Conservation (phyloP, 1,140 invertebrate genomes). For the Daktulosphaira vitifoliae region DNA sequence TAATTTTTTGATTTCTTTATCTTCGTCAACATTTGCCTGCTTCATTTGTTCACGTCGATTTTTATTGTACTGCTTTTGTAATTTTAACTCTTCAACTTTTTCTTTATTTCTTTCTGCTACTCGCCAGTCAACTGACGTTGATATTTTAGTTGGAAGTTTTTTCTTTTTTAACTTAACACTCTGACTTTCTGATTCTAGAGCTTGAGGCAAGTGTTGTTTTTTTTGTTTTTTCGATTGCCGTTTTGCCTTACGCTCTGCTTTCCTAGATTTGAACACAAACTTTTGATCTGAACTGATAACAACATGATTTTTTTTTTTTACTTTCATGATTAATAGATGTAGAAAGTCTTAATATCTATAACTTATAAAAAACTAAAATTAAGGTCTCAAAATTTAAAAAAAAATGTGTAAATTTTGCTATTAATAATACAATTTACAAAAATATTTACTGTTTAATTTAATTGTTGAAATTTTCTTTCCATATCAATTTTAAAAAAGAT, state of each 20-base stretch:
- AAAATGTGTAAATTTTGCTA: too few relatives aligned
- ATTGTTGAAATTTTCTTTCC: too few relatives aligned
- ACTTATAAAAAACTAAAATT: too few relatives aligned
- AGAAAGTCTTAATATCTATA: too few relatives aligned
- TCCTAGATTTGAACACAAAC: slow-evolving; percentile 24
- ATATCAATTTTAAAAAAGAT: too few relatives aligned
- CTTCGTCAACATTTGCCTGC: slow-evolving; percentile 67
- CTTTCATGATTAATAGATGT: too few relatives aligned
- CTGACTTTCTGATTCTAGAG: too few relatives aligned
- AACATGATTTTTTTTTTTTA: background rate
- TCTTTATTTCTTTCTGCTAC: slow-evolving; percentile 15
- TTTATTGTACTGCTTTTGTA: slow-evolving; percentile 49
- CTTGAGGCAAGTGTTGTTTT: background rate
- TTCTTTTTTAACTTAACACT: background rate
- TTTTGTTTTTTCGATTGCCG: slow-evolving; percentile 28
- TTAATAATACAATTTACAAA: too few relatives aligned
- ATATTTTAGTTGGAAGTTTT: background rate
- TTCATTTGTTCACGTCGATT: slow-evolving; percentile 54
- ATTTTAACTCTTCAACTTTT: slow-evolving; percentile 41
- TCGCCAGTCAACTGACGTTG: slow-evolving; percentile 8
- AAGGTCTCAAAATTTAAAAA: too few relatives aligned
- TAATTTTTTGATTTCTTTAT: slow-evolving; percentile 65
- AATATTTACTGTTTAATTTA: too few relatives aligned
- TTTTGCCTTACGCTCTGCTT: slow-evolving; percentile 4
- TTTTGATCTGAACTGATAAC: background rate